Percentiles rank a stretch among this genome's conserved stretches.
Evolutionary conservation across 1,140 invertebrate species (phyloP).

Genomic region (Parapsyche elsis): DNA sequence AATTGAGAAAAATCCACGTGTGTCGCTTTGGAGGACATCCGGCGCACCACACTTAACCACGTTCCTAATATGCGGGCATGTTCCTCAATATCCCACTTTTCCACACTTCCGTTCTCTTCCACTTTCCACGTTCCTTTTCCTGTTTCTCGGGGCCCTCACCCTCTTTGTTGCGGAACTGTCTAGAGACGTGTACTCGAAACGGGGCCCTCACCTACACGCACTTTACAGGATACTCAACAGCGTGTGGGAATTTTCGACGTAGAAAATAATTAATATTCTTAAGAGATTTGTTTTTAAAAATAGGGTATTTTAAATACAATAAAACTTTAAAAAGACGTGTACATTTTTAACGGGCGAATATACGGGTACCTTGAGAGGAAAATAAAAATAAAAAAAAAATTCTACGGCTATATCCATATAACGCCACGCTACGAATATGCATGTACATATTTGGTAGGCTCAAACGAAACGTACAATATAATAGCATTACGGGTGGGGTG

Average conservation of each 20-base stretch:
- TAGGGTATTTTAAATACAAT: too few relatives aligned
- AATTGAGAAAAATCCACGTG: not conserved
- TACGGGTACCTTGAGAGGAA: too few relatives aligned
- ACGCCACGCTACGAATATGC: not conserved
- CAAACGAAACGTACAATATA: not conserved
- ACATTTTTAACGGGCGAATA: too few relatives aligned
- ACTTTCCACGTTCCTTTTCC: not conserved
- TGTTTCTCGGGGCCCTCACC: not conserved
- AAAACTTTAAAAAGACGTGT: too few relatives aligned
- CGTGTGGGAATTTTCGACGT: not conserved
- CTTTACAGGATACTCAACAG: not conserved
- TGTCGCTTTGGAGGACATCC: constrained; percentile 2
- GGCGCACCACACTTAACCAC: not conserved
- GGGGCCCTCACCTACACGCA: not conserved
- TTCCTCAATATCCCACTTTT: not conserved
- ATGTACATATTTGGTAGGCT: not conserved
- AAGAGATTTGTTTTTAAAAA: too few relatives aligned
- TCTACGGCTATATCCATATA: too few relatives aligned
- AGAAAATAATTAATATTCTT: too few relatives aligned
- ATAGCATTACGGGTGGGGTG: not conserved
- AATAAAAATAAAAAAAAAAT: too few relatives aligned
- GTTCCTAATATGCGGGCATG: not conserved
- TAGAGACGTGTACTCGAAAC: constrained; percentile 3
- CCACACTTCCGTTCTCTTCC: not conserved
- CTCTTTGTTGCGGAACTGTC: not conserved